Base-by-base conservation (phyloP, 2,113 vertebrate genomes). In the Dipodomys merriami region DNA sequence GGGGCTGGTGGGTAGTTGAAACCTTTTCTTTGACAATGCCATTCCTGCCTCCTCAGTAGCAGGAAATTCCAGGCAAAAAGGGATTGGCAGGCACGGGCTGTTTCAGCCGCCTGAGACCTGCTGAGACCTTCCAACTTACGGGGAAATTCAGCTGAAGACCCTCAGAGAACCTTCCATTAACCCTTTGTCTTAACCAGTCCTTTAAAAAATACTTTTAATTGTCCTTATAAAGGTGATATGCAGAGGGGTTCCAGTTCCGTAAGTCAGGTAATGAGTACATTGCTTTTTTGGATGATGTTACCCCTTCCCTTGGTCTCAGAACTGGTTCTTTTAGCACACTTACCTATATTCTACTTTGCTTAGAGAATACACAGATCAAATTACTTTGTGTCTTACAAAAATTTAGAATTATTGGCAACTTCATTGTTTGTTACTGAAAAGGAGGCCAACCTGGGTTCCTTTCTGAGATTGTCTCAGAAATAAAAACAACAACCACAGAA, bases 341-440 rank as follows among this genome's bases (percentile, higher is more conserved):
- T 33, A 20, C 46, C 78, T 22, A 1, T 74, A 46, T 74, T 79
- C 39, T 22, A 83, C 49, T 49, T 49, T 11, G 12, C 90, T 64
- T 81, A 82, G 5, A 64, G 39, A 12, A 92, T 60, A 65, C 62
- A 33, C 71, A n/a, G 18, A 62, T 35, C 64, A 72, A 91, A 87
- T 35, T 53, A 25, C 25, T 85, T 94, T 67, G 68, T 35, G 12
- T 73, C 57, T 79, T 35, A 19, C 8, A 87, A 44, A 93, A 39
- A n/a, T 78, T 74, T 91, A 73, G 23, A 83, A 33, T 87, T 91
- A 60, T 25, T 33, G 62, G 23, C 49, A 79, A 67, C 30, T 69
- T 87, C 74, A 69, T 83, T 83, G 85, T 92, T 91, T 88, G 7
- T 76, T 84, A 23, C 35, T 33, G 35, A 22, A 33, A 39, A 90